Conservation (phyloP, 2,797 vertebrate species). For the Chelonia mydas region DNA sequence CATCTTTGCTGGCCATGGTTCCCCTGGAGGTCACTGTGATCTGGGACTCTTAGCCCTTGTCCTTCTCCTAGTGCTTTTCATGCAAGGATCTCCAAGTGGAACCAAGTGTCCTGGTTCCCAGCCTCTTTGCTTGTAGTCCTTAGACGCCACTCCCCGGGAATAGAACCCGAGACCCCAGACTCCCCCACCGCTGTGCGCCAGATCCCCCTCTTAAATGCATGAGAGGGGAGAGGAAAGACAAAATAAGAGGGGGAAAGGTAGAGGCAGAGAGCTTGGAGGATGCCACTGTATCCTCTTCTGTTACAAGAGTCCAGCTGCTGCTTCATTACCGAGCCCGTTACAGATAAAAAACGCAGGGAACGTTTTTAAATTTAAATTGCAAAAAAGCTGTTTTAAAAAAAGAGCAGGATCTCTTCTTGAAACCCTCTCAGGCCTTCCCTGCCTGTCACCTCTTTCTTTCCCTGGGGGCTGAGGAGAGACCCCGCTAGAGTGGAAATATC, state of each 20-base stretch:
- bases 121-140: not conserved
- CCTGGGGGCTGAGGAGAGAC: not conserved
- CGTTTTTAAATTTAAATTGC: constrained; percentile 33
- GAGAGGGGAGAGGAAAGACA: not conserved
- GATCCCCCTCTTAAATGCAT: too few species aligned
- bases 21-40: not conserved
- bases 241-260: too few species aligned
- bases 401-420: not conserved
- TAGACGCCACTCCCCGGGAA: not conserved
- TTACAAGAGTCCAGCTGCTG: not conserved
- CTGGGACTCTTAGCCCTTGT: too few species aligned
- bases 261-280: not conserved
- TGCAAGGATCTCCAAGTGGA: not conserved
- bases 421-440: not conserved
- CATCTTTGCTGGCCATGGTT: not conserved
- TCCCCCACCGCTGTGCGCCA: not conserved
- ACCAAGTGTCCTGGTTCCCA: not conserved
- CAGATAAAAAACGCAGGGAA: not conserved
- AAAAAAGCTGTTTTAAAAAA: constrained; percentile 41
- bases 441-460: not conserved
- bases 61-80: not conserved
- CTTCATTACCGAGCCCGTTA: not conserved
- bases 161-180: not conserved
- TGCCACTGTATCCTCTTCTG: not conserved
- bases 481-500: not conserved